These are phyloP conservation scores for Phocoena phocoena DNA, from an alignment of 2,113 vertebrate species.

Conservation along the genomic window DNA sequence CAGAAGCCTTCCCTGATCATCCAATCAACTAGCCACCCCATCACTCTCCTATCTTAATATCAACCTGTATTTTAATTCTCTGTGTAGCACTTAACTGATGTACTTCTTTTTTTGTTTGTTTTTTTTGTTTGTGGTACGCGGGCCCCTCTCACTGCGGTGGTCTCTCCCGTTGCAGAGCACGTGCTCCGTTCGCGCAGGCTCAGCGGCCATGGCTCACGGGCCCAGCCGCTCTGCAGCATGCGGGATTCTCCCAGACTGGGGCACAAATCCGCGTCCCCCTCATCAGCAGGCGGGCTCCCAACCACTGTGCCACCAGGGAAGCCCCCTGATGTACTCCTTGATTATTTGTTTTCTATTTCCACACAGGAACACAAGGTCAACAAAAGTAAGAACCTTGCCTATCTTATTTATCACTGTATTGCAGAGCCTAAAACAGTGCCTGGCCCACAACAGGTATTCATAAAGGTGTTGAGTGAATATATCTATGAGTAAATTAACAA, in stretches of 20 bases:
- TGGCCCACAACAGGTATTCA: background rate
- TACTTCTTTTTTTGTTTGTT: background rate
- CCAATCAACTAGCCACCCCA: background rate
- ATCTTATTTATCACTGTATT: background rate
- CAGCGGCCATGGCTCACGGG: too few species aligned
- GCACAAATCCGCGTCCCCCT: too few species aligned
- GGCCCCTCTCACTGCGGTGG: too few species aligned
- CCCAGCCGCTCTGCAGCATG: too few species aligned
- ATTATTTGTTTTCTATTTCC: background rate
- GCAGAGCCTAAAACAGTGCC: background rate
- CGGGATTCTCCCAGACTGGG: too few species aligned
- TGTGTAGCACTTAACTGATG: background rate
- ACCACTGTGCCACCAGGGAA: too few species aligned
- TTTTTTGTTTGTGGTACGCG: too few species aligned
- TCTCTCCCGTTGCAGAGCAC: too few species aligned
- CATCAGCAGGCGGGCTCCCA: too few species aligned
- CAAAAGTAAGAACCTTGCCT: background rate
- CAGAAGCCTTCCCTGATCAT: background rate
- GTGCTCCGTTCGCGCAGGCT: too few species aligned
- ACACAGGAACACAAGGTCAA: background rate
- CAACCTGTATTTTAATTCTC: conserved; percentile 18
- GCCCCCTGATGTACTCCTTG: background rate
- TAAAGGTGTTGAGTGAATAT: background rate
- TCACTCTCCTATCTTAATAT: background rate
- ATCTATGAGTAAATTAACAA: conserved; percentile 26